These are phyloP conservation scores for Linhomoeus sp. DNA, from an alignment of 2,888 invertebrate species.

Conservation along the genomic window DNA sequence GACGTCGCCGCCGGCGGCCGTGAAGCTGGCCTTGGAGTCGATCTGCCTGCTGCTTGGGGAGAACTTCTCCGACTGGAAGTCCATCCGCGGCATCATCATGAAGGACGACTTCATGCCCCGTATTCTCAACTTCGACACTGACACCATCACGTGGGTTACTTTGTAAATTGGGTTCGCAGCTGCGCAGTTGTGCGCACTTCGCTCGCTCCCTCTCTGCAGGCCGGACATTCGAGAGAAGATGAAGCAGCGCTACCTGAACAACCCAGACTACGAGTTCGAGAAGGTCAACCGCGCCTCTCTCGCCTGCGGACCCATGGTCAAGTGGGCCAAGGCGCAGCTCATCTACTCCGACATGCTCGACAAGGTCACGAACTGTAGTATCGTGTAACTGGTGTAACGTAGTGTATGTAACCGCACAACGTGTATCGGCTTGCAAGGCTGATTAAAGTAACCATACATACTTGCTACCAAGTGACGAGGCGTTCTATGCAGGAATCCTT, in stretches of 20 bases:
- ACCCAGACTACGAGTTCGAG: conserved; percentile 97
- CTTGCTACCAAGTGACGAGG: too few species aligned
- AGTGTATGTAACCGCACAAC: too few species aligned
- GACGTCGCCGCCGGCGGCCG: conserved; percentile 89
- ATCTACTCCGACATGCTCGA: conserved; percentile 98
- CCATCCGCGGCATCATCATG: conserved; percentile 85
- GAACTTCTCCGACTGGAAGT: conserved; percentile 87
- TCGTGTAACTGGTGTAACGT: too few species aligned
- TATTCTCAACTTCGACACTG: conserved; percentile 94
- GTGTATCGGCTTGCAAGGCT: too few species aligned
- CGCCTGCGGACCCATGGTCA: conserved; percentile 98
- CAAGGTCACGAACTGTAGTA: too few species aligned
- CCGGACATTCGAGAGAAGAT: conserved; percentile 91
- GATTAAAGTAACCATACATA: too few species aligned
- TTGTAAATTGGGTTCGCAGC: too few species aligned
- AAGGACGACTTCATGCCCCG: conserved; percentile 96
- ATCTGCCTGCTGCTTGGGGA: conserved; percentile 95
- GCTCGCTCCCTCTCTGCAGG: too few species aligned
- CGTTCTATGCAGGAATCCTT: too few species aligned
- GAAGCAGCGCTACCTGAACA: conserved; percentile 78
- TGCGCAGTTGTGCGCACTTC: too few species aligned
- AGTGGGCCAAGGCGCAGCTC: conserved; percentile 98
- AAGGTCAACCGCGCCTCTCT: conserved; percentile 76
- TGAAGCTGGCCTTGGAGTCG: conserved; percentile 91
- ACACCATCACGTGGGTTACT: conserved; percentile 85